These are phyloP conservation scores for Albula glossodonta DNA, from an alignment of 2,113 vertebrate species.

Conservation along the genomic window DNA sequence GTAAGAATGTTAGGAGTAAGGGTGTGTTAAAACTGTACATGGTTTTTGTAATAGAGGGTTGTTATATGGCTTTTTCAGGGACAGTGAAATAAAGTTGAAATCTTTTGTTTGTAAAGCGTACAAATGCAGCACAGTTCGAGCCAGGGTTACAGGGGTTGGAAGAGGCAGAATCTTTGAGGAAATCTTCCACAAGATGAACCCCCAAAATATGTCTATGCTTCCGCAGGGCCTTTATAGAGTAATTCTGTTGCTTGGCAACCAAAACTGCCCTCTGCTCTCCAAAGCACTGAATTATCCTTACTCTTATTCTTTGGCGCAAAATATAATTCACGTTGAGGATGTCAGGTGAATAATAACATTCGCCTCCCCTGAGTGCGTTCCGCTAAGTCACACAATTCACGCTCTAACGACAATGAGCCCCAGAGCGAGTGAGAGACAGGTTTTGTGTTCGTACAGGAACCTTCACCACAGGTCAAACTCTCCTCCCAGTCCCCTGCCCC, in stretches of 20 bases:
- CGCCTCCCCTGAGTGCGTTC: slow-evolving; percentile 20
- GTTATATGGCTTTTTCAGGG: not conserved
- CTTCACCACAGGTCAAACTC: slow-evolving; percentile 36
- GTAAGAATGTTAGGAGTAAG: not conserved
- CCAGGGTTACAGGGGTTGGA: not conserved
- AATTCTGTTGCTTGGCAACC: slow-evolving; percentile 67
- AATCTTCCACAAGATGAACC: slow-evolving; percentile 53
- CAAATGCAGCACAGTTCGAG: not conserved
- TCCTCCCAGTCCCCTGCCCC: slow-evolving; percentile 36
- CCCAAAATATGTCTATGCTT: slow-evolving; percentile 59
- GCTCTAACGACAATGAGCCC: slow-evolving; percentile 38
- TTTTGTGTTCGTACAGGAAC: slow-evolving; percentile 44
- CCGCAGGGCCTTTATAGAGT: slow-evolving; percentile 53
- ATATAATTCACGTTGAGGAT: slow-evolving; percentile 26
- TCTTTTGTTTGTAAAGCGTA: not conserved
- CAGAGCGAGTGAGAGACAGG: slow-evolving; percentile 42
- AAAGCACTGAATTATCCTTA: not conserved
- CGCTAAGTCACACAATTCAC: slow-evolving; percentile 30
- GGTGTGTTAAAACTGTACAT: not conserved
- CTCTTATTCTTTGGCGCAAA: slow-evolving; percentile 13
- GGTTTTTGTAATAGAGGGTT: not conserved
- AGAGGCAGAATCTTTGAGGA: slow-evolving; percentile 31
- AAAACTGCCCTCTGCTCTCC: slow-evolving; percentile 36
- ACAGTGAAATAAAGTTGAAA: not conserved
- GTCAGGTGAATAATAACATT: slow-evolving; percentile 20